Evolutionary conservation across 2,888 invertebrate species (phyloP).

Genomic region (Heliconius charithonia): DNA sequence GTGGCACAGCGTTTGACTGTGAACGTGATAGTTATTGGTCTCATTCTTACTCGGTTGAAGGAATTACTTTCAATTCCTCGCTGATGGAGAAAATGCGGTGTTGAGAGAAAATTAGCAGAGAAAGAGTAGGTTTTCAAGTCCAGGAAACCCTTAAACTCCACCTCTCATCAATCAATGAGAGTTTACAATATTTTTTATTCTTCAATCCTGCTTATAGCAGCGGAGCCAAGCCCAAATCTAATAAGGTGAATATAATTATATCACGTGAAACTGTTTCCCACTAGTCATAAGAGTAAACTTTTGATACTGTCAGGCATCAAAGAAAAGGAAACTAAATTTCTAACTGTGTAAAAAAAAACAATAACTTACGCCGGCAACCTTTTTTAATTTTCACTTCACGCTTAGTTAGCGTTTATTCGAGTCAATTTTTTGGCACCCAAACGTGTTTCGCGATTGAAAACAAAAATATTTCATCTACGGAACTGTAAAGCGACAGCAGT

Average conservation of each 20-base stretch:
- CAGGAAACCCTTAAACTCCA: too few species aligned
- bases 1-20: too few species aligned
- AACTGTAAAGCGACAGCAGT: constrained; percentile 56
- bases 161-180: background rate
- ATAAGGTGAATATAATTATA: background rate
- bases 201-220: background rate
- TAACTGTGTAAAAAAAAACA: constrained; percentile 20
- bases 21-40: too few species aligned
- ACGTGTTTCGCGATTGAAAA: constrained; percentile 56
- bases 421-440: constrained; percentile 61
- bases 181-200: background rate
- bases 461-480: constrained; percentile 53
- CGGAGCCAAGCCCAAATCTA: background rate
- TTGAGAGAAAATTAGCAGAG: too few species aligned
- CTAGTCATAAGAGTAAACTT: background rate
- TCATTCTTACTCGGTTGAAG: too few species aligned
- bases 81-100: too few species aligned
- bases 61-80: too few species aligned
- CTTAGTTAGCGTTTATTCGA: constrained; percentile 60
- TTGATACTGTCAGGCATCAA: background rate
- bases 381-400: constrained; percentile 58
- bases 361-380: background rate
- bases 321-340: background rate
- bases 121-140: too few species aligned
- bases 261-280: background rate